Percentiles rank a stretch among this genome's conserved stretches.
phyloP scores from a whole-genome alignment of 1,140 invertebrate species.

The Papilio aristodemus region DNA sequence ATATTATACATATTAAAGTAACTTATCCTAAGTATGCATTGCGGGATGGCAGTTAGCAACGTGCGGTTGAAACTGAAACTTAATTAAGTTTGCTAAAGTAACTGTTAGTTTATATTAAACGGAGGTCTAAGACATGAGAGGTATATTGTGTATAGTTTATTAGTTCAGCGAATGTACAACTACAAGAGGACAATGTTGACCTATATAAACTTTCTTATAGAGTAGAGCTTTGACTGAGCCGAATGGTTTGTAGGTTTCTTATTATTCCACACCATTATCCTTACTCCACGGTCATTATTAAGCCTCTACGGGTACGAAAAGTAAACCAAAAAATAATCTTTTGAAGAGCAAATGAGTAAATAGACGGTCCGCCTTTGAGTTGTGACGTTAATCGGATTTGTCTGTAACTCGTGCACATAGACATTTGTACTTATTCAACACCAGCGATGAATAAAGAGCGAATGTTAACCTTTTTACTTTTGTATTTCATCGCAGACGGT shows the following conservation, averaged over 20 bases:
- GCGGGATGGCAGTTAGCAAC: constrained; percentile 9
- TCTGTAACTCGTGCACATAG: constrained; percentile 26
- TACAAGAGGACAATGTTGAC: constrained; percentile 39
- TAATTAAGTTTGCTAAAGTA: constrained; percentile 45
- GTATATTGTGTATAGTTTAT: constrained; percentile 44
- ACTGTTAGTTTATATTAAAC: constrained; percentile 42
- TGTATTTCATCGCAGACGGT: background rate
- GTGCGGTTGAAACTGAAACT: constrained; percentile 32
- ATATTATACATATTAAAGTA: background rate
- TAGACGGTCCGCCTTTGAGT: constrained; percentile 24
- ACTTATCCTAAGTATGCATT: background rate
- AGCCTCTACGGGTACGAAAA: constrained; percentile 25
- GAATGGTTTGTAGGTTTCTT: constrained; percentile 15
- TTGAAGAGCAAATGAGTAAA: constrained; percentile 28
- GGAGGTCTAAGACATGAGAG: constrained; percentile 25
- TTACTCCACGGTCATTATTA: constrained; percentile 23
- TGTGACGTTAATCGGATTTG: constrained; percentile 28
- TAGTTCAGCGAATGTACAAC: constrained; percentile 38
- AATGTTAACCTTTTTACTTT: constrained; percentile 28
- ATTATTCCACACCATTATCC: constrained; percentile 18
- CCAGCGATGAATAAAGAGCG: constrained; percentile 24
- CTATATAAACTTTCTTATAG: constrained; percentile 38
- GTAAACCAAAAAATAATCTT: constrained; percentile 29
- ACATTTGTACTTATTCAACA: constrained; percentile 30
- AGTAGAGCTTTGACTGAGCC: constrained; percentile 4